phyloP scores from a whole-genome alignment of 2,113 vertebrate species.

The Spea bombifrons region DNA sequence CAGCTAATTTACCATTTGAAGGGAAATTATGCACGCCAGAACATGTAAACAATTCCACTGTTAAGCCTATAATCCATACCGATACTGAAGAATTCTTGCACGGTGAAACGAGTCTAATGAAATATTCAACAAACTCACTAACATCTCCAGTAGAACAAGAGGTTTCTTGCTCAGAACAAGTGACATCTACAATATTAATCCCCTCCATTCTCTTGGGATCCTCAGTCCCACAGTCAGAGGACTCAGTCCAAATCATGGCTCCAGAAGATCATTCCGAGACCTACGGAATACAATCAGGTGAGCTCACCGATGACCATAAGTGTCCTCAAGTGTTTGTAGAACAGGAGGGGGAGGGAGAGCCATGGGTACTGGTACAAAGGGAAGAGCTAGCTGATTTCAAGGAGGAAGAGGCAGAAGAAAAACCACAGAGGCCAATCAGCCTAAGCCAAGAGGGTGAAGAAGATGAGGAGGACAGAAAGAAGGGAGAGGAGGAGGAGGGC shows the following conservation, averaged over 20 bases:
- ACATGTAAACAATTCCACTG: background rate
- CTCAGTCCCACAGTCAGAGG: background rate
- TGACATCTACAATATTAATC: background rate
- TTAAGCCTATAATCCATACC: background rate
- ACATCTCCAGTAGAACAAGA: background rate
- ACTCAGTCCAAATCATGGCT: background rate
- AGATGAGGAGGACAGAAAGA: constrained; percentile 12
- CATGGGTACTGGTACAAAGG: constrained; percentile 25
- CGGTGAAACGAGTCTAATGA: background rate
- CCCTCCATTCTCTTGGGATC: background rate
- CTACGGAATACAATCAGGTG: background rate
- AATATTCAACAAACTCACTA: constrained; percentile 18
- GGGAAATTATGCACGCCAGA: background rate
- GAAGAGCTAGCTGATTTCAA: constrained; percentile 32
- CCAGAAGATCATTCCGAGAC: background rate
- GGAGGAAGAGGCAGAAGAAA: constrained; percentile 18
- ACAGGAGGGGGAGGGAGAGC: background rate
- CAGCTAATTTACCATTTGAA: background rate
- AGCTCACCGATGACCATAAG: background rate
- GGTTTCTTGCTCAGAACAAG: background rate
- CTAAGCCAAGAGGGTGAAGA: constrained; percentile 20
- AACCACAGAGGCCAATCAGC: constrained; percentile 1
- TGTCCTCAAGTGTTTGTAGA: background rate
- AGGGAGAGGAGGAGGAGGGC: constrained; percentile 29
- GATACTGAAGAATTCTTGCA: background rate